Evolutionary conservation across 2,888 invertebrate genomes (phyloP).

Genomic region (Leptogaster cylindrica): DNA sequence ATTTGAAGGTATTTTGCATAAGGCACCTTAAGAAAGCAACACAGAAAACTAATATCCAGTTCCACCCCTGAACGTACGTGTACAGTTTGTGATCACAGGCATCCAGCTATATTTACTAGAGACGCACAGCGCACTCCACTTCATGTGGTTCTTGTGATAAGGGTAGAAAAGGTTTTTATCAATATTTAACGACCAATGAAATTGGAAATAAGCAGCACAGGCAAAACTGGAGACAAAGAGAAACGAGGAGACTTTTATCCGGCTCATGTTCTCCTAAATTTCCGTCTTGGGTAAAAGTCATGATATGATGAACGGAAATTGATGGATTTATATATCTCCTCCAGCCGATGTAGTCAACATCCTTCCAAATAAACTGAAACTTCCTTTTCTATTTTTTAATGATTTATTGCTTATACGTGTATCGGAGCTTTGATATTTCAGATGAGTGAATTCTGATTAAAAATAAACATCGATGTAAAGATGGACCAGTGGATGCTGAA

Average conservation of each 20-base stretch:
- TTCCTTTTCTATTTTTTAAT: slow-evolving; percentile 7
- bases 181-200: slow-evolving; percentile 31
- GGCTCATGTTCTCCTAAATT: slow-evolving; percentile 46
- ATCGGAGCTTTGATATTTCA: slow-evolving; percentile 35
- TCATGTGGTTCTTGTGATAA: slow-evolving; percentile 13
- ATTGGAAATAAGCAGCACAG: slow-evolving; percentile 28
- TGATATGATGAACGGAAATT: slow-evolving; percentile 48
- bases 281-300: slow-evolving; percentile 47
- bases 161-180: slow-evolving; percentile 19
- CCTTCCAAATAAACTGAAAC: background rate
- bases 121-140: too few relatives aligned
- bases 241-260: slow-evolving; percentile 31
- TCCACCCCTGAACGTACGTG: background rate
- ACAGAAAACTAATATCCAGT: background rate
- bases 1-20: slow-evolving; percentile 19
- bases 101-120: too few relatives aligned
- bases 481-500: background rate
- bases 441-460: slow-evolving; percentile 47
- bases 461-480: slow-evolving; percentile 40
- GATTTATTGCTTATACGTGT: slow-evolving; percentile 38
- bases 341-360: background rate
- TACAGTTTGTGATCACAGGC: background rate
- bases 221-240: slow-evolving; percentile 34
- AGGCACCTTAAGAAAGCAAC: background rate
- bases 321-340: slow-evolving; percentile 46